Evolutionary conservation across 2,113 vertebrate genomes (phyloP).

Genomic region (Alethe diademata): DNA sequence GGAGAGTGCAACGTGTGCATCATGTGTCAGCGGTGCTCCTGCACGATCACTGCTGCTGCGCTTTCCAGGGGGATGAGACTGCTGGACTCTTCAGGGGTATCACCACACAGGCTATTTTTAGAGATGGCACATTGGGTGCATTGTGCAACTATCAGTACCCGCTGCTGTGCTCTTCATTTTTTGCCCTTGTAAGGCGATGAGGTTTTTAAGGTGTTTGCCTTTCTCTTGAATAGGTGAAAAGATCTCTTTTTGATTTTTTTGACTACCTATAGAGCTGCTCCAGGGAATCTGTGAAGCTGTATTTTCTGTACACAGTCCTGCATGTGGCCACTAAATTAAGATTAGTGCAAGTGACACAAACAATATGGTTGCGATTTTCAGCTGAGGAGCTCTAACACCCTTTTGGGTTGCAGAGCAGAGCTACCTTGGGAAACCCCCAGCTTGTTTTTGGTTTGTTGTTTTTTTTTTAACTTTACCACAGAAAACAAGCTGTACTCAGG

Average conservation of each 20-base stretch:
- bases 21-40: not conserved
- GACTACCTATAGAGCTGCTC: not conserved
- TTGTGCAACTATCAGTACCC: constrained; percentile 1
- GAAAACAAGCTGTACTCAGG: not conserved
- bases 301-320: not conserved
- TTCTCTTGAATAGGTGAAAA: not conserved
- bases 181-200: constrained; percentile 55
- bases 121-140: not conserved
- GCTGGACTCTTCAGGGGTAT: constrained; percentile 26
- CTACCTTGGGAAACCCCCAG: not conserved
- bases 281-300: fast-evolving
- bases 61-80: constrained; percentile 10
- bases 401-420: not conserved
- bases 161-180: constrained; percentile 10
- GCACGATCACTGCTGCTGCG: not conserved
- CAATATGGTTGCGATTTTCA: not conserved
- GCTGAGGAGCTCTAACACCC: not conserved
- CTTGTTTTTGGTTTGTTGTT: not conserved
- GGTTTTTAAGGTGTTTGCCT: constrained; percentile 19
- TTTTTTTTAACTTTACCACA: not conserved
- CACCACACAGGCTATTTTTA: not conserved
- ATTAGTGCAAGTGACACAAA: not conserved
- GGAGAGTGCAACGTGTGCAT: not conserved
- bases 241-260: not conserved
- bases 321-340: not conserved